Evolutionary conservation across 2,113 vertebrate species (phyloP).

Genomic region (Chunga burmeisteri): DNA sequence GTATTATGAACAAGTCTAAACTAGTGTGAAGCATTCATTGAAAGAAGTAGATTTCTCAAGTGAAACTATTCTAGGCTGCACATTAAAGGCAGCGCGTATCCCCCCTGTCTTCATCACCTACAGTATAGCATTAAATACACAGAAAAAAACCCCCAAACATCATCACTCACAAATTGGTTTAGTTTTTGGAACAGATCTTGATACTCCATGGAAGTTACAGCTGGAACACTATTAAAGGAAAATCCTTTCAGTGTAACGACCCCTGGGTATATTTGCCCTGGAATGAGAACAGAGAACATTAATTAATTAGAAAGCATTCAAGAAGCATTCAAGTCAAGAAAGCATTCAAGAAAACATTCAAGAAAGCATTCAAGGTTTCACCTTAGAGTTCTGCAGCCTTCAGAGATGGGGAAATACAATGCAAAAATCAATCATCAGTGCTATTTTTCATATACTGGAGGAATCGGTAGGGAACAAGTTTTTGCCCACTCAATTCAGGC

Average conservation of each 20-base stretch:
- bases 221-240: rapidly evolving
- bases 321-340: background rate
- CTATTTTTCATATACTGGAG: background rate
- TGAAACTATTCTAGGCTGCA: background rate
- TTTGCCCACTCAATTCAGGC: background rate
- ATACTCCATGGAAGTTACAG: background rate
- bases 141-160: background rate
- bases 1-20: background rate
- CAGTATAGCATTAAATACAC: background rate
- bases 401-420: background rate
- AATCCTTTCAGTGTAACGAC: rapidly evolving
- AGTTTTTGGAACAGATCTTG: background rate
- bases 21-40: background rate
- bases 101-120: background rate
- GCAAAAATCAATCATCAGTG: background rate
- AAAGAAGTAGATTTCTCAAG: background rate
- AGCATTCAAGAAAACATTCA: background rate
- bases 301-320: background rate
- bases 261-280: conserved; percentile 52
- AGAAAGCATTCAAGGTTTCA: background rate
- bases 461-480: background rate
- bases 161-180: conserved; percentile 47
- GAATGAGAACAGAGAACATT: conserved; percentile 35
- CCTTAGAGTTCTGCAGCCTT: background rate
- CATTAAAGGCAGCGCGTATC: background rate